Base-by-base conservation (phyloP, 2,113 vertebrate genomes). In the Octodon degus region DNA sequence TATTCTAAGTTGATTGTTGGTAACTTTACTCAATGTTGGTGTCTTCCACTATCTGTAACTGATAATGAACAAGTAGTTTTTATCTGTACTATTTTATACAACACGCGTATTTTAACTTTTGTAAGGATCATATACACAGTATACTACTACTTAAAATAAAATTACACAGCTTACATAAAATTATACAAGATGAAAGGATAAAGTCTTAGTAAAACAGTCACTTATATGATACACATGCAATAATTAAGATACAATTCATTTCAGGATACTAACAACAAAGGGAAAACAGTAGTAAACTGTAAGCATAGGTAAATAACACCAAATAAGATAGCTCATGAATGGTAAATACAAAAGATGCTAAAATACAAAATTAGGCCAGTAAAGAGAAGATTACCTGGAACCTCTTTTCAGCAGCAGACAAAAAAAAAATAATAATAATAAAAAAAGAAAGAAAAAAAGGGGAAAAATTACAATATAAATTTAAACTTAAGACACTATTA, bases 381-480 rank as follows among this genome's bases (percentile, higher is more conserved):
- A 98, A 98, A 98, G 95, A 85, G 95, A 97, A 50, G 53, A 98
- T 99, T 99, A 99, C 99, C 99, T 99, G 96, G 99, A 99, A 97
- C 99, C 99, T 99, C 99, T 99, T 99, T 98, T 98, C 94, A 98
- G 99, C 98, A 99, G 99, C 99, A 99, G 96, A 95, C 96, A 93
- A 98, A 97, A 99, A 97, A 98, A 32, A 79, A 16, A 79, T 9
- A 79, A 30, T 30, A 50, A 43, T 94, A 98, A 97, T n/a, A 37
- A n/a, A 99, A 98, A 98, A 40, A 12, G 43, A 40, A 50, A 12
- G 89, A 98, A 27, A 47, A 76, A 76, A 53, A 6, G 90, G 98
- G 96, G 98, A 97, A 98, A 93, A 37, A 98, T 98, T 98, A 98
- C 84, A 97, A 98, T 86, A 97, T 62, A 97, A 95, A 90, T 97